Percentiles rank a stretch among this genome's conserved stretches.
phyloP scores from a whole-genome alignment of 2,888 invertebrate species.

The Oligia strigilis region DNA sequence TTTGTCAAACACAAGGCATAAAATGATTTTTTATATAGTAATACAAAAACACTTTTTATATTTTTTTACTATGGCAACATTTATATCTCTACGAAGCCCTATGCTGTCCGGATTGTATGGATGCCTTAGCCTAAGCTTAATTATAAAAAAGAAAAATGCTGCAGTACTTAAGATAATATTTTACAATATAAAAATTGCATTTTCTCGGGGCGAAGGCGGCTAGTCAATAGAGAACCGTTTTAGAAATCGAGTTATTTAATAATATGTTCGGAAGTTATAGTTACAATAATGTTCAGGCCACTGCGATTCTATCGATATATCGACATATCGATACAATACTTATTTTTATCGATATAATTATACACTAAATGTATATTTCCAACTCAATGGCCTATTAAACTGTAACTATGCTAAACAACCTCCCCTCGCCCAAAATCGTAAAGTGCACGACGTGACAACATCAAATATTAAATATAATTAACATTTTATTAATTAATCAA shows the following conservation, averaged over 20 bases:
- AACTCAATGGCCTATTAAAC: constrained; percentile 18
- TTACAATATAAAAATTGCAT: constrained; percentile 77
- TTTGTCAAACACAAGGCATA: constrained; percentile 62
- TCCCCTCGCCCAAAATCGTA: constrained; percentile 59
- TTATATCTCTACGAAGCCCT: constrained; percentile 76
- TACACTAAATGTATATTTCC: constrained; percentile 39
- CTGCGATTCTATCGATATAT: constrained; percentile 33
- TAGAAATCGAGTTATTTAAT: constrained; percentile 31
- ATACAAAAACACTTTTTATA: constrained; percentile 77
- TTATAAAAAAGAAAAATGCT: constrained; percentile 75
- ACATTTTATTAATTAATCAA: constrained; percentile 77
- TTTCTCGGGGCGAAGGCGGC: constrained; percentile 59
- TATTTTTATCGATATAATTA: constrained; percentile 33
- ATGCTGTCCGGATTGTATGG: constrained; percentile 74
- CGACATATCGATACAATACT: constrained; percentile 51
- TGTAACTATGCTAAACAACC: constrained; percentile 7
- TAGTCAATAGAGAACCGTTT: constrained; percentile 15
- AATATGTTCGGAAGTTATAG: constrained; percentile 16
- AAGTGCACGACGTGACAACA: constrained; percentile 85
- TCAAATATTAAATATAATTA: constrained; percentile 79
- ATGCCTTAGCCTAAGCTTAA: constrained; percentile 83
- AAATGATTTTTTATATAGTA: constrained; percentile 54
- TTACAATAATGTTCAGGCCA: constrained; percentile 36
- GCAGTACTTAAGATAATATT: constrained; percentile 75
- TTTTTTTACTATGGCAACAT: constrained; percentile 87